phyloP scores from a whole-genome alignment of 2,113 vertebrate genomes.

The Sminthopsis crassicaudata region DNA sequence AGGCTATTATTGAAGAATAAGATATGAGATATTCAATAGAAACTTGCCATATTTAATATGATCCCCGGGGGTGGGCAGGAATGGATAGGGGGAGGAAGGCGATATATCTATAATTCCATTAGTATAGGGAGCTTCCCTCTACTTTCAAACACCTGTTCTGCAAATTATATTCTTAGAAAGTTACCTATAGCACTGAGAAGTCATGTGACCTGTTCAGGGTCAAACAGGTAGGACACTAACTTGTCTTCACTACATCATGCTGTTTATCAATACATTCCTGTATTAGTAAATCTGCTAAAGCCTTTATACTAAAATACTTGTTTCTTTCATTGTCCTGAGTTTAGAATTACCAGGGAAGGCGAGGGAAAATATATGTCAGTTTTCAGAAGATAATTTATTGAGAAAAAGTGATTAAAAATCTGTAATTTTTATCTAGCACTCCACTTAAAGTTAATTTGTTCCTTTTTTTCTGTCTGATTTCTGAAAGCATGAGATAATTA shows the following conservation, averaged over 20 bases:
- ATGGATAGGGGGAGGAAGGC: too few species aligned
- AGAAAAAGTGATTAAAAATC: conserved; percentile 33
- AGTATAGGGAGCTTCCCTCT: too few species aligned
- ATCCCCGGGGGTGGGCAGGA: too few species aligned
- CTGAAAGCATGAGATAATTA: not conserved
- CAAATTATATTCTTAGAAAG: too few species aligned
- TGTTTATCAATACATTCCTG: conserved; percentile 19
- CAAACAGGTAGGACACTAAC: too few species aligned
- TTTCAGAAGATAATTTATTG: not conserved
- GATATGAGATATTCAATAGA: not conserved
- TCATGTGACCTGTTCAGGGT: too few species aligned
- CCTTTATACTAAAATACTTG: conserved; percentile 22
- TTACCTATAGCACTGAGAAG: too few species aligned
- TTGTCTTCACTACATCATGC: too few species aligned
- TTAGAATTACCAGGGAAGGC: conserved; percentile 5
- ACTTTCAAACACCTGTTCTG: too few species aligned
- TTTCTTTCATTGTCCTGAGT: conserved; percentile 16
- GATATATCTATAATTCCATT: too few species aligned
- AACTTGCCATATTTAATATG: too few species aligned
- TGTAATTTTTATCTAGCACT: conserved; percentile 54
- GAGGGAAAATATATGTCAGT: conserved; percentile 19
- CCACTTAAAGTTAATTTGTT: conserved; percentile 36
- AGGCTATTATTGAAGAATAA: conserved; percentile 20
- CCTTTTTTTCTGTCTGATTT: not conserved
- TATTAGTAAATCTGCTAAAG: conserved; percentile 14